Conservation (phyloP, 1,140 invertebrate species). For the Sycobia sp. region DNA sequence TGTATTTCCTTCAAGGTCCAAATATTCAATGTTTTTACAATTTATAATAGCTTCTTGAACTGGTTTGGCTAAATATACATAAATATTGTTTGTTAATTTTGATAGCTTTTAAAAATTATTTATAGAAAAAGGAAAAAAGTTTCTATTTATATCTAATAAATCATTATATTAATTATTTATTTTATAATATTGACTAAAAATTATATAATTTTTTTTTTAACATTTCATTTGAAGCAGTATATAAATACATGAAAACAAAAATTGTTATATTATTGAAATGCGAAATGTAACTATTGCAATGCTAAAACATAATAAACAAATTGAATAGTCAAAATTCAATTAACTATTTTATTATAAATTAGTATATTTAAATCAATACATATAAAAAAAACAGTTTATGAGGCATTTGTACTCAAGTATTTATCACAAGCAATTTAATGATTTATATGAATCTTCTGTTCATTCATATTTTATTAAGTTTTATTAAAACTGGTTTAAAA, state of each 20-base stretch:
- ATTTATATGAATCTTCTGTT: too few relatives aligned
- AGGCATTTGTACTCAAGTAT: too few relatives aligned
- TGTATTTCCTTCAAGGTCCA: conserved; percentile 92
- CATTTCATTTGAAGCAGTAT: neutral
- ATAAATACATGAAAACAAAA: neutral
- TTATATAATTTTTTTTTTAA: neutral
- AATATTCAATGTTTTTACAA: conserved; percentile 68
- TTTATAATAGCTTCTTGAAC: conserved; percentile 70
- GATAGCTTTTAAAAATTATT: conserved; percentile 29
- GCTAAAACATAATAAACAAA: conserved; percentile 13
- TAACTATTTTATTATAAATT: too few relatives aligned
- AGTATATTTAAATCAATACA: too few relatives aligned
- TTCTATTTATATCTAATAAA: conserved; percentile 7
- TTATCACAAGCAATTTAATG: too few relatives aligned
- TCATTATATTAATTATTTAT: neutral
- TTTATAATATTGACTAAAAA: neutral
- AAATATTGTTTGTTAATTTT: conserved; percentile 9
- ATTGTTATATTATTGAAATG: neutral
- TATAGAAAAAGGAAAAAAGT: conserved; percentile 22
- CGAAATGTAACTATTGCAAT: conserved; percentile 4
- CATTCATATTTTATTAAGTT: too few relatives aligned
- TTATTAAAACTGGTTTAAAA: too few relatives aligned
- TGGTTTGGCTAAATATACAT: conserved; percentile 62
- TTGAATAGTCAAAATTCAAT: too few relatives aligned
- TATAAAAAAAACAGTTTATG: too few relatives aligned